A percentile compares a stretch with the other conserved stretches of the same genome.
Evolutionary conservation across 2,113 vertebrate genomes (phyloP).

Genomic region (Onychostruthus taczanowskii): DNA sequence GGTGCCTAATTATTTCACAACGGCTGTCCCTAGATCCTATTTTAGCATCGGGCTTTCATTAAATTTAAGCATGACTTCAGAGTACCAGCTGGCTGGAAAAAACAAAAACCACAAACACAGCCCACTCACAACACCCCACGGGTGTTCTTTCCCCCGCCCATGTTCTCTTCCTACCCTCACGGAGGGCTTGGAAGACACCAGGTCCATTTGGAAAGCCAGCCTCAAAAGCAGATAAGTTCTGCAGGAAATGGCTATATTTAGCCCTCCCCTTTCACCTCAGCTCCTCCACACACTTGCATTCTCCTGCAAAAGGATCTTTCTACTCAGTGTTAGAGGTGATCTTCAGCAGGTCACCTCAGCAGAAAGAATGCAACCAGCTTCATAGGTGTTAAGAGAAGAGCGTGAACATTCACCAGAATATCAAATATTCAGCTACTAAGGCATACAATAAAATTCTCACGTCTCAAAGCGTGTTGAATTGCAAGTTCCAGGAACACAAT

Average conservation of each 20-base stretch:
- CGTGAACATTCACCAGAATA: background rate
- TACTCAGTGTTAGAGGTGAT: background rate
- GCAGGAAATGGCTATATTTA: conserved; percentile 2
- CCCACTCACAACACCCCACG: conserved; percentile 26
- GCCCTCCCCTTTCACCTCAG: conserved; percentile 11
- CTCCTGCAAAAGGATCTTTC: background rate
- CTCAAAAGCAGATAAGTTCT: background rate
- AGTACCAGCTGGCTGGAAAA: conserved; percentile 33
- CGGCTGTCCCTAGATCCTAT: conserved; percentile 25
- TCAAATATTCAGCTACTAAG: background rate
- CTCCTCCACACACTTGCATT: background rate
- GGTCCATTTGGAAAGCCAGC: background rate
- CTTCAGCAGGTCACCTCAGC: background rate
- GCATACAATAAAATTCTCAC: background rate
- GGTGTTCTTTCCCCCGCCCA: background rate
- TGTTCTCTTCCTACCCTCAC: background rate
- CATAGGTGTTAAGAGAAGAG: rapidly evolving
- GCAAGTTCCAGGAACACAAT: background rate
- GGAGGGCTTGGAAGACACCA: background rate
- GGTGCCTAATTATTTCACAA: conserved; percentile 33
- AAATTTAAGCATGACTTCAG: conserved; percentile 52
- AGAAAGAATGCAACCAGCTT: background rate
- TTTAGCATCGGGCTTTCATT: conserved; percentile 26
- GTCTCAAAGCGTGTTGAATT: rapidly evolving
- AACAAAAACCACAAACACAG: conserved; percentile 16